Conservation (phyloP, 2,797 vertebrate species). For the Epinephelus malabaricus region DNA sequence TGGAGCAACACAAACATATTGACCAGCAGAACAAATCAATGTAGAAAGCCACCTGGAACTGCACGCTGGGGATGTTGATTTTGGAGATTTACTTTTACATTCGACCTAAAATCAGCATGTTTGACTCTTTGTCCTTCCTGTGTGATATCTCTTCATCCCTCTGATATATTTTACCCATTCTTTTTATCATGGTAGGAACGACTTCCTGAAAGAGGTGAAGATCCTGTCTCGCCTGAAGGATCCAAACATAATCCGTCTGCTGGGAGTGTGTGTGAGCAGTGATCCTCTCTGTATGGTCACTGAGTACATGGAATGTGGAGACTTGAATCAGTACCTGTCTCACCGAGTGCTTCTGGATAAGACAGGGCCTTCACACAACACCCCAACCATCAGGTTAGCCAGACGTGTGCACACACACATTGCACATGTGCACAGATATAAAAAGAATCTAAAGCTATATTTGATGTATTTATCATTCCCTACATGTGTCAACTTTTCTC, state of each 20-base stretch:
- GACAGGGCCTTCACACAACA: constrained; percentile 80
- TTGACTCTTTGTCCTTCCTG: not conserved
- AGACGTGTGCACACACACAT: not conserved
- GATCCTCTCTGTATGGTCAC: constrained; percentile 97
- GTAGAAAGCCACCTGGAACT: constrained; percentile 3
- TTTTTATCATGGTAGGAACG: constrained; percentile 84
- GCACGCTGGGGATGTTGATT: constrained; percentile 3
- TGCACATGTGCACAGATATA: not conserved
- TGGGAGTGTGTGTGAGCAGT: constrained; percentile 94
- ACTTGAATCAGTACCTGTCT: constrained; percentile 94
- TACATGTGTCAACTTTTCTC: not conserved
- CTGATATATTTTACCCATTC: not conserved
- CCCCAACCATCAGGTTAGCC: constrained; percentile 89
- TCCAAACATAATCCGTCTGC: constrained; percentile 93
- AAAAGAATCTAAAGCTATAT: not conserved
- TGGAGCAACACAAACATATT: constrained; percentile 36
- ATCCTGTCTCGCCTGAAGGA: constrained; percentile 95
- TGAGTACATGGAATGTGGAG: constrained; percentile 97
- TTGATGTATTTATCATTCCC: not conserved
- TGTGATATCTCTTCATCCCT: not conserved
- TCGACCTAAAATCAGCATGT: not conserved
- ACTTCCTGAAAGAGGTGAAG: constrained; percentile 96
- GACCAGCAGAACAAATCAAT: constrained; percentile 45
- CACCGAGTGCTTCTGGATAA: constrained; percentile 91
- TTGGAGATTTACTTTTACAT: not conserved